Evolutionary conservation across 2,113 vertebrate species (phyloP), one percentile per base, ranked within the genome.

Genomic region (Caracal caracal): DNA sequence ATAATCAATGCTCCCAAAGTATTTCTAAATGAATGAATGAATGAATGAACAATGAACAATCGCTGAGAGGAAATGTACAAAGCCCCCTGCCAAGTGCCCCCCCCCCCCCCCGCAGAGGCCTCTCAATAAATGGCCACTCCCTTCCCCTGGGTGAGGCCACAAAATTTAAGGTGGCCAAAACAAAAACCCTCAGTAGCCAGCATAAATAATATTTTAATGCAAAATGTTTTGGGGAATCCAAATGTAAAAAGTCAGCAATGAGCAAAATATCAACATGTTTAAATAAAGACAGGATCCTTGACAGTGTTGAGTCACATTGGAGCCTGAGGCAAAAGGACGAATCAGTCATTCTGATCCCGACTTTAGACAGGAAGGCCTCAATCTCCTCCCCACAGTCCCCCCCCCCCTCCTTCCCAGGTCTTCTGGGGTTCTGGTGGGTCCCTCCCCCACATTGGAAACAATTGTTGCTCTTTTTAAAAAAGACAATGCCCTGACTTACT

Each of bases 241-340:
- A 85, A 90, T 66, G 43, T 19, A 66, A 85, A 66, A 78, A 40
- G 47, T 61, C 15, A 30, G 22, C 5, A 20, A 79, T n/a, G 71
- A 83, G 12, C 43, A 93, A 95, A 95, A 61, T 5, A 61, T 37
- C 56, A 75, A 90, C 87, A 81, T 59, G 16, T 76, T 86, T 87
- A 40, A 59, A 33, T 40, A 35, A 88, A 95, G 47, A 73, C 66
- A 59, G 8, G 10, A 4, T 30, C 11, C 4, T 73, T 56, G 35
- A 89, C 5, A 40, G 15, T 59, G 26, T 19, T 51, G 47, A 79
- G 37, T 24, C 22, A 26, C 4, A 10, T 30, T 37, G 51, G 59
- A 61, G 35, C n/a, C 30, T 43, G 65, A 95, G 56, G 15, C 24
- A 28, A 73, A 79, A 81, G 15, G 37, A 28, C 37, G 70, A 30